A percentile compares a stretch with the other conserved stretches of the same genome.
Conservation (phyloP, 2,113 vertebrate species). For the Lipophrys pholis region DNA sequence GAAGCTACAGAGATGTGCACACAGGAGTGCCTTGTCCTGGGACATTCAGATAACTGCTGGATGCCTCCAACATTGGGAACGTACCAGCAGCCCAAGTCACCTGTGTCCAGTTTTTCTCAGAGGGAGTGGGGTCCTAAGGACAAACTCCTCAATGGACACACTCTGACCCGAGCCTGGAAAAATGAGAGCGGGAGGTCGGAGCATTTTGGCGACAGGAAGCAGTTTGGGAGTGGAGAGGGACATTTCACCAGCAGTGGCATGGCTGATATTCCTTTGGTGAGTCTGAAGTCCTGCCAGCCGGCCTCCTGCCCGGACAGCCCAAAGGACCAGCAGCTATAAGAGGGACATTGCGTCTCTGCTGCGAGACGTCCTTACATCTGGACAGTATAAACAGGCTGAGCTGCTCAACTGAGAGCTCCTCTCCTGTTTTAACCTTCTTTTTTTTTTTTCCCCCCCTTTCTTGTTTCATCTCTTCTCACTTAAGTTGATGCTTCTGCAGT, state of each 20-base stretch:
- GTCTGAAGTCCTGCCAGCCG: conserved; percentile 95
- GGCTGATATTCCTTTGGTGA: conserved; percentile 97
- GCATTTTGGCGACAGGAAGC: conserved; percentile 95
- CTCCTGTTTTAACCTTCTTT: conserved; percentile 36
- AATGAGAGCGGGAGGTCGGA: conserved; percentile 91
- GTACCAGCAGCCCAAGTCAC: conserved; percentile 95
- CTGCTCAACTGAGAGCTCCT: conserved; percentile 39
- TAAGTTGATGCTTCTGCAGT: conserved; percentile 89
- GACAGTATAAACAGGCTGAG: conserved; percentile 38
- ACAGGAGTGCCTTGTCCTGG: conserved; percentile 96
- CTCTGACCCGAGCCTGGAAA: conserved; percentile 96
- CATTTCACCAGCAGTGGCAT: conserved; percentile 91
- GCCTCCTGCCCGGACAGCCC: conserved; percentile 90
- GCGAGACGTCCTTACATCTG: conserved; percentile 39
- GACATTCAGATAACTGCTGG: conserved; percentile 99
- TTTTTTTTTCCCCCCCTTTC: conserved; percentile 31
- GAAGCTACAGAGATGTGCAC: conserved; percentile 99
- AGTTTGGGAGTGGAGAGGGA: conserved; percentile 91
- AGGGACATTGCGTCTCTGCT: conserved; percentile 61
- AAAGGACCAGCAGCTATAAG: conserved; percentile 98
- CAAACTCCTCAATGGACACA: conserved; percentile 98
- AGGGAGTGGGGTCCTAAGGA: conserved; percentile 96
- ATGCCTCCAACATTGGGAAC: conserved; percentile 94
- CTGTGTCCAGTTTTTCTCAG: conserved; percentile 93
- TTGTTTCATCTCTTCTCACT: conserved; percentile 69